Evolutionary conservation across 2,797 vertebrate species (phyloP).

Genomic region (Phalanger gymnotis): DNA sequence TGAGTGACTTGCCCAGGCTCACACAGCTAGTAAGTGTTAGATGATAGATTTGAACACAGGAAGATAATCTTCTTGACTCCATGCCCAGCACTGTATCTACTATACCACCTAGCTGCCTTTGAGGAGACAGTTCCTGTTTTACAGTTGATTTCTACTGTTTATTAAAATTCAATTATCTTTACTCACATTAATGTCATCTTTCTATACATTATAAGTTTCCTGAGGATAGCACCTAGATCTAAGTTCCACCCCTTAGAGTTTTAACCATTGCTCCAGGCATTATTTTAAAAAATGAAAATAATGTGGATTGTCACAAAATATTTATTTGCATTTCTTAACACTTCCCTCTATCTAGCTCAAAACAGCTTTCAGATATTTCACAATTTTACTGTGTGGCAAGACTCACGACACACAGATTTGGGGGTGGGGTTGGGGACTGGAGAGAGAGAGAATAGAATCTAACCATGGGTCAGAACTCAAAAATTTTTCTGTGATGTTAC

Average conservation of each 20-base stretch:
- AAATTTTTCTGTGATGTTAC: conserved; percentile 10
- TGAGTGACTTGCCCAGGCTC: background rate
- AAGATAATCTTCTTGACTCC: background rate
- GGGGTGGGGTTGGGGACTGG: background rate
- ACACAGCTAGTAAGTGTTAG: background rate
- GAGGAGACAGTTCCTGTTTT: background rate
- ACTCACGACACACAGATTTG: background rate
- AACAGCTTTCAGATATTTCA: conserved; percentile 43
- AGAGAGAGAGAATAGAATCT: conserved; percentile 1
- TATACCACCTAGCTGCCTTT: background rate
- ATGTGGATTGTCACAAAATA: background rate
- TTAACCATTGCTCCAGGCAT: background rate
- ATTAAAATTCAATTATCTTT: background rate
- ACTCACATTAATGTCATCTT: background rate
- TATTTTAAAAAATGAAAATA: conserved; percentile 28
- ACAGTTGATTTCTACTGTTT: background rate
- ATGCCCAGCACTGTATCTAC: background rate
- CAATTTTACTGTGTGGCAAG: conserved; percentile 29
- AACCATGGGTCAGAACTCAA: conserved; percentile 47
- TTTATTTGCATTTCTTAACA: conserved; percentile 20
- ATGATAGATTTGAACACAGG: background rate
- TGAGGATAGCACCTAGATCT: background rate
- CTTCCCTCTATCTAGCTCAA: conserved; percentile 27
- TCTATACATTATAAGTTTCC: background rate
- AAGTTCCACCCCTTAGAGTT: conserved; percentile 37